A percentile compares a stretch with the other conserved stretches of the same genome.
Conservation (phyloP, 37 sponge, comb jelly and placozoan genomes). For the Beroe forskalii region DNA sequence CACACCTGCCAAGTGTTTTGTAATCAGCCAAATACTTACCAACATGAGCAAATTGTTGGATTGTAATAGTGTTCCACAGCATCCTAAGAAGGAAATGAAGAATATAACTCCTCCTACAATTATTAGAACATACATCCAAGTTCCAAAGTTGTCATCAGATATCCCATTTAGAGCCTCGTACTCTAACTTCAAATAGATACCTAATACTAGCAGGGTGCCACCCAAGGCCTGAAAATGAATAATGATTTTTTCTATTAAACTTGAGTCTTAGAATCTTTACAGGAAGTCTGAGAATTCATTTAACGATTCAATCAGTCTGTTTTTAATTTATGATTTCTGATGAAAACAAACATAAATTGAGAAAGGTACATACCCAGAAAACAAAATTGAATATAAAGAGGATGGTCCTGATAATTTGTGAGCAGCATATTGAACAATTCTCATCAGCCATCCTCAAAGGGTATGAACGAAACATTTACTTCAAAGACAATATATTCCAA, state of each 20-base stretch:
- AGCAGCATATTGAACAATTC: not conserved
- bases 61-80: conserved; percentile 11
- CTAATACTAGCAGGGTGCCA: not conserved
- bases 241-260: no score
- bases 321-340: no score
- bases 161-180: not conserved
- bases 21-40: conserved; percentile 1
- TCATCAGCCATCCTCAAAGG: not conserved
- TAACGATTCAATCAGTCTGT: no score
- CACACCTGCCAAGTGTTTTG: no score
- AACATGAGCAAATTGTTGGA: conserved; percentile 30
- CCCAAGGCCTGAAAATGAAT: not conserved
- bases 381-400: conserved; percentile 33
- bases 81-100: conserved; percentile 5
- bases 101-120: conserved; percentile 8
- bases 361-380: conserved; percentile 12
- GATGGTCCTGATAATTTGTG: conserved; percentile 33
- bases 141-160: conserved; percentile 27
- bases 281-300: no score
- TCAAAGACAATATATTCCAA: no score
- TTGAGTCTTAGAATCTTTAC: no score
- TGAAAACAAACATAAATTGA: no score
- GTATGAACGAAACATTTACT: no score
- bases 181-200: conserved; percentile 5
- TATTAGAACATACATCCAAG: conserved; percentile 35